These are phyloP conservation scores for Amblyopsis hoosieri DNA, from an alignment of 2,797 vertebrate genomes.

Conservation along the genomic window DNA sequence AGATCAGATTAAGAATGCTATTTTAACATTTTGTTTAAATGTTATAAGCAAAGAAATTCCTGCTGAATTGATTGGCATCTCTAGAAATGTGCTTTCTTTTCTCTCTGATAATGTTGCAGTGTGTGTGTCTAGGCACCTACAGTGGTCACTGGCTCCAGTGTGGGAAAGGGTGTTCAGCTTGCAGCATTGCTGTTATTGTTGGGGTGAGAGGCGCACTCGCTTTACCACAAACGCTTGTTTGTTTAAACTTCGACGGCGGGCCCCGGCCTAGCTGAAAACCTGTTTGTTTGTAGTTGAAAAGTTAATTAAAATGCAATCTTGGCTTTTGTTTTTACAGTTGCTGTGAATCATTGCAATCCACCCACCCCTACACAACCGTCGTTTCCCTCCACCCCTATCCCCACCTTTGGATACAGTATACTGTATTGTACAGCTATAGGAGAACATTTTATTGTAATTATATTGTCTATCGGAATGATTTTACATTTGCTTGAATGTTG, in stretches of 20 bases:
- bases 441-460: conserved; percentile 68
- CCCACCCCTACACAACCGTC: neutral
- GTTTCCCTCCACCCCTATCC: too few relatives aligned
- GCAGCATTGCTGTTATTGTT: conserved; percentile 81
- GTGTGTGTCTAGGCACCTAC: conserved; percentile 55
- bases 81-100: too few relatives aligned
- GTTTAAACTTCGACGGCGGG: conserved; percentile 78
- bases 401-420: too few relatives aligned
- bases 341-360: conserved; percentile 54
- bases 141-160: conserved; percentile 61
- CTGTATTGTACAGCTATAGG: conserved; percentile 25
- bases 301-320: conserved; percentile 81
- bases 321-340: conserved; percentile 78
- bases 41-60: neutral
- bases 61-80: neutral
- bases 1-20: neutral
- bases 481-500: conserved; percentile 67
- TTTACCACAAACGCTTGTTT: conserved; percentile 80
- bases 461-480: conserved; percentile 69
- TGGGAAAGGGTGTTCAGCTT: conserved; percentile 77
- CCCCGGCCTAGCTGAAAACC: conserved; percentile 72
- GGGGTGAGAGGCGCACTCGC: conserved; percentile 73
- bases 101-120: neutral
- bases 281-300: conserved; percentile 80
- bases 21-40: neutral